Base-by-base conservation (phyloP, 35 echinoderm and acorn worm genomes). In the Heliocidaris tuberculata region DNA sequence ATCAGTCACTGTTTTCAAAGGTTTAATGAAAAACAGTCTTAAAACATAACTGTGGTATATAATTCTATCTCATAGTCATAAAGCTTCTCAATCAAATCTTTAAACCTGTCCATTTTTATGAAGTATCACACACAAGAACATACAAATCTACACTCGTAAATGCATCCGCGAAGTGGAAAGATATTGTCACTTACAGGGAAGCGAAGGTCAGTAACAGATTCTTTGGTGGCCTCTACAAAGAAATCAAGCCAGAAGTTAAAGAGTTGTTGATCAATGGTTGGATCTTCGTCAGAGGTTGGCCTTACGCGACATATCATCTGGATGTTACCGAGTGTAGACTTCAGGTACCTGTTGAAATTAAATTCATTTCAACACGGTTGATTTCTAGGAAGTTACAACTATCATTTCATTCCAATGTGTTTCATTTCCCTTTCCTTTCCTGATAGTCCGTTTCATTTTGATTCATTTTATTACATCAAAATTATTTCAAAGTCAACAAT, bases 191-290 rank as follows among this genome's bases (percentile, higher is more conserved):
- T 97, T 94, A 98, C 97, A 13, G 97, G 97, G 92, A 98, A 98
- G 48, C 97, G 94, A 47, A 97, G 96, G 87, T 98, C 97, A 31
- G 96, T 96, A 27, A 86, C 50, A 8, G 56, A 94, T 29, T 96
- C 96, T 60, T 99, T 99, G 50, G 97, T 99, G 31, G 97, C 98
- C 86, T 99, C 98, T 0, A 99, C 97, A 95, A 99, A 99, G 95
- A 99, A 99, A 92, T 99, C 98, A 21, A 99, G 65, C 98, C 98
- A 99, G 48, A 99, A 99, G 91, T 96, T 86, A 92, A 99, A 99
- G 30, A 99, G 94, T 92, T 99, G 95, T 70, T 95, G 94, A 78
- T 99, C 98, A 15, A 94, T 94, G 30, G 97, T 99, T 10, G 86
- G 94, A 10, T 94, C 95, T 31, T 86, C 86, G 86, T 96, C 97